Conservation (phyloP, 2,888 invertebrate genomes). For the Argyresthia albistria region DNA sequence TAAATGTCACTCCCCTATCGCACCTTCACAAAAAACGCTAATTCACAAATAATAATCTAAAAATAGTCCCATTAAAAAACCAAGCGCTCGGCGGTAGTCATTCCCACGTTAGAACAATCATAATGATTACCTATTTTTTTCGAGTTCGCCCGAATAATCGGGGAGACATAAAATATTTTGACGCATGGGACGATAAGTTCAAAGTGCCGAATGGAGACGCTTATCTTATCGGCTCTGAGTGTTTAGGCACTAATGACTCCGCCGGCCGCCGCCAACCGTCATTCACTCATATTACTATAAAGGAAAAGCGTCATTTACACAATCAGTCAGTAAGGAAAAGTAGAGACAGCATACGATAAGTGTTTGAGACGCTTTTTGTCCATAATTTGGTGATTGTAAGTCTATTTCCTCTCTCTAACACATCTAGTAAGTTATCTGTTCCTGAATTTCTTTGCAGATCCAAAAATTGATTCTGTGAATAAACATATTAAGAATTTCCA, state of each 20-base stretch:
- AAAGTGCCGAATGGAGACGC: constrained; percentile 40
- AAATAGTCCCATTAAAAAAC: constrained; percentile 2
- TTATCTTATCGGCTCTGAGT: constrained; percentile 58
- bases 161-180: constrained; percentile 63
- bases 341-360: no score
- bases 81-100: background rate
- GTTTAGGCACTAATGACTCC: constrained; percentile 53
- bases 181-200: constrained; percentile 40
- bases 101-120: constrained; percentile 26
- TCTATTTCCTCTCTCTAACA: no score
- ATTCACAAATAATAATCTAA: background rate
- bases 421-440: no score
- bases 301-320: no score
- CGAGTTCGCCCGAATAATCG: constrained; percentile 25
- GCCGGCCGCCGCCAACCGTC: constrained; percentile 16
- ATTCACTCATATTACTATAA: constrained; percentile 19
- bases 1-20: background rate
- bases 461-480: no score
- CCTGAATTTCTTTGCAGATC: no score
- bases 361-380: no score
- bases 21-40: background rate
- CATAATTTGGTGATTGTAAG: no score
- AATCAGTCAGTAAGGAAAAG: no score
- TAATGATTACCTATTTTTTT: constrained; percentile 31
- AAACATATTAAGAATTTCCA: no score